Evolutionary conservation across 1,140 invertebrate species (phyloP).

Genomic region (Harlomillsia oculata): DNA sequence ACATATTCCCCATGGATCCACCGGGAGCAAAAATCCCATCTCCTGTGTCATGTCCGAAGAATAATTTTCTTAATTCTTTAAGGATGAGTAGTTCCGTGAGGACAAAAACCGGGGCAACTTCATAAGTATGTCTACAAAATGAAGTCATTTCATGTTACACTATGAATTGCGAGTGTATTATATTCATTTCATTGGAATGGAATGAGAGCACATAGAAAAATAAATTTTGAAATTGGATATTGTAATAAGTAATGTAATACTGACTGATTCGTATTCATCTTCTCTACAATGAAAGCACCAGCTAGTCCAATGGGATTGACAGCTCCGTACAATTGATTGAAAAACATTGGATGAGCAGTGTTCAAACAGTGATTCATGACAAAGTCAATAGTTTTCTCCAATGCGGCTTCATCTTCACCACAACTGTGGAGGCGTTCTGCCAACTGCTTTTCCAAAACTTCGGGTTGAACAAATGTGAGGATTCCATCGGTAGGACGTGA

Average conservation of each 20-base stretch:
- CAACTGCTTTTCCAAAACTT: conserved; percentile 22
- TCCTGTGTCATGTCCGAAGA: conserved; percentile 41
- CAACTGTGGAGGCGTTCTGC: conserved; percentile 6
- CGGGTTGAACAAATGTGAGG: conserved; percentile 22
- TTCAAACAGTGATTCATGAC: conserved; percentile 60
- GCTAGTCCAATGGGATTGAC: conserved; percentile 60
- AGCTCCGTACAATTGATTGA: conserved; percentile 67
- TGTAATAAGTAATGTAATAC: conserved; percentile 19
- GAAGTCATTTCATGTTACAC: not conserved
- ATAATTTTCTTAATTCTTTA: conserved; percentile 39
- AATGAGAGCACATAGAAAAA: no score
- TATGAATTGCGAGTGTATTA: not conserved
- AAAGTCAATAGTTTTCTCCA: conserved; percentile 16
- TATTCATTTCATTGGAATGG: conserved; percentile 14
- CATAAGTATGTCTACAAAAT: conserved; percentile 36
- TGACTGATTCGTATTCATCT: conserved; percentile 69
- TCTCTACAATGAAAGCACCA: conserved; percentile 63
- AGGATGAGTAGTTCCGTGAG: conserved; percentile 30
- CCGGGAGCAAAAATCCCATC: conserved; percentile 56
- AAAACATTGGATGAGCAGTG: conserved; percentile 59
- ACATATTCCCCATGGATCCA: conserved; percentile 80
- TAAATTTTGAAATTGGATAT: conserved; percentile 1
- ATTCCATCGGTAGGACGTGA: conserved; percentile 4
- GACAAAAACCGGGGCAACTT: conserved; percentile 36
- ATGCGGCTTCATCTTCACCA: not conserved